Percentiles rank a stretch among this genome's conserved stretches.
Conservation (phyloP, 1,140 invertebrate species). For the Anastrepha obliqua region DNA sequence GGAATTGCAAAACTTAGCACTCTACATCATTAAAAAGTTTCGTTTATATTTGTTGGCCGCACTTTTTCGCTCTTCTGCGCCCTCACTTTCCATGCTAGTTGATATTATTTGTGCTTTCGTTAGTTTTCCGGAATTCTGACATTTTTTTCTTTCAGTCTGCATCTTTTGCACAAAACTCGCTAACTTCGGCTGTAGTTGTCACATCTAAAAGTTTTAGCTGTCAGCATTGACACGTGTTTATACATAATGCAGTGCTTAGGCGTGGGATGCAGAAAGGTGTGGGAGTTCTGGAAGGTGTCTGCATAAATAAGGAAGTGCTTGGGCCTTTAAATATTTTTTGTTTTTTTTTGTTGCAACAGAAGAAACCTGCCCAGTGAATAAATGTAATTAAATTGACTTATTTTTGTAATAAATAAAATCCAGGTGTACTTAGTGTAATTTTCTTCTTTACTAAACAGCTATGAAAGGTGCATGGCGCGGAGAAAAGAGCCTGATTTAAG, state of each 20-base stretch:
- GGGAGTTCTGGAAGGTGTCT: no score
- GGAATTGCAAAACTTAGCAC: constrained; percentile 36
- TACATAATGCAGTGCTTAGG: neutral
- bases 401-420: no score
- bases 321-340: no score
- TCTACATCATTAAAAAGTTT: constrained; percentile 47
- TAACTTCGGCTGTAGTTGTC: neutral
- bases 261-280: no score
- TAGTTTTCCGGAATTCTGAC: neutral
- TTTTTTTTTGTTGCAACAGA: no score
- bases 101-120: neutral
- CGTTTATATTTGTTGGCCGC: neutral
- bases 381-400: no score
- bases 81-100: neutral
- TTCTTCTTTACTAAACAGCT: no score
- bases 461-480: no score
- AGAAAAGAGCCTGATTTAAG: no score
- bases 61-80: neutral
- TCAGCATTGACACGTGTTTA: constrained; percentile 2
- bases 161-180: neutral
- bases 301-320: no score
- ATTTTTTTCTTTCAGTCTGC: neutral
- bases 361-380: no score
- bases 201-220: neutral
- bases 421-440: no score